These are phyloP conservation scores for Syndactyla subalaris DNA, from an alignment of 2,797 vertebrate species.

Conservation along the genomic window DNA sequence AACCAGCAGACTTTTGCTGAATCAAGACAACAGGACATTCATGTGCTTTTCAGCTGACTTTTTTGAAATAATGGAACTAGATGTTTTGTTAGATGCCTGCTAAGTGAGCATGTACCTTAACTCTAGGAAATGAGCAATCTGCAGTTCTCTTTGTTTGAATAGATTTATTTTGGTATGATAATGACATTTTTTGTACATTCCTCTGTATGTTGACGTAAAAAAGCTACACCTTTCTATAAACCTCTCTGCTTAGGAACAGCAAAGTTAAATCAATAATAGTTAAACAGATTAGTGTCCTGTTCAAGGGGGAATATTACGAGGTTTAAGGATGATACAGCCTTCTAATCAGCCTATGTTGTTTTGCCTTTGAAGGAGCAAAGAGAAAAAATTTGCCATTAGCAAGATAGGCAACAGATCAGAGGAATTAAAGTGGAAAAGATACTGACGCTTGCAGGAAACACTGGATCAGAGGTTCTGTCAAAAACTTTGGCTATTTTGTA, in stretches of 20 bases:
- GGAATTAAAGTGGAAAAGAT: background rate
- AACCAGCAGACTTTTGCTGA: background rate
- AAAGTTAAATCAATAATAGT: background rate
- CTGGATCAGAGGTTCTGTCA: background rate
- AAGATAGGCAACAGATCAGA: background rate
- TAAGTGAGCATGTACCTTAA: background rate
- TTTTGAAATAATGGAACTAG: background rate
- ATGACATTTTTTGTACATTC: background rate
- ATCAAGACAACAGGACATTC: background rate
- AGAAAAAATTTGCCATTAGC: background rate
- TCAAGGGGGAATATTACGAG: background rate
- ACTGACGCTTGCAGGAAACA: background rate
- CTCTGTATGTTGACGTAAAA: background rate
- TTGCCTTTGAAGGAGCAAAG: slow-evolving; percentile 1
- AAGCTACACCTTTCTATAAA: background rate
- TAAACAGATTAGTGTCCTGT: slow-evolving; percentile 1
- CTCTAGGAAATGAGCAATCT: background rate
- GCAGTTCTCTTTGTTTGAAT: background rate
- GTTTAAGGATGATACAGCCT: background rate
- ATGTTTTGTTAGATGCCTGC: background rate
- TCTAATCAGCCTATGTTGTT: background rate
- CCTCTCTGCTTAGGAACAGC: background rate
- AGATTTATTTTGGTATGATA: background rate
- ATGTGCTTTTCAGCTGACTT: background rate
- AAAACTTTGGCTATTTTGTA: background rate